Percentiles rank a stretch among this genome's conserved stretches.
phyloP scores from a whole-genome alignment of 1,140 invertebrate genomes.

The Drosophila eugracilis region DNA sequence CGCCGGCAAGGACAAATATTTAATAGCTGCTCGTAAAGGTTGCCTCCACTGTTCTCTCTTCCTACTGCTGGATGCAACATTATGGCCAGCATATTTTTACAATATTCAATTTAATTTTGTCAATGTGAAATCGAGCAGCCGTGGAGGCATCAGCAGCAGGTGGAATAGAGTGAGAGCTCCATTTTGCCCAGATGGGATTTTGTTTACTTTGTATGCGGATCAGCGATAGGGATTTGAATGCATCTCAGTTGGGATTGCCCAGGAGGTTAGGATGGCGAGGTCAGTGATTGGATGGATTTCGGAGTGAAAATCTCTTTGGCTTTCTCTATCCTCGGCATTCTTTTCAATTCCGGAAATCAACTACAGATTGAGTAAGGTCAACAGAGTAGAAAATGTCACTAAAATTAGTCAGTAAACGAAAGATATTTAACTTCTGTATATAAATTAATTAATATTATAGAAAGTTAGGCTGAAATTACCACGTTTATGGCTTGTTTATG shows the following conservation, averaged over 20 bases:
- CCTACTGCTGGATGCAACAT: slow-evolving; percentile 54
- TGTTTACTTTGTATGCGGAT: slow-evolving; percentile 61
- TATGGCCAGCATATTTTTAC: slow-evolving; percentile 80
- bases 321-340: slow-evolving; percentile 9
- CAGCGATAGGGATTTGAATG: slow-evolving; percentile 57
- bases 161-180: slow-evolving; percentile 7
- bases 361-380: not conserved
- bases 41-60: too few relatives aligned
- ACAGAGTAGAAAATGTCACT: not conserved
- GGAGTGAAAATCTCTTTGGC: slow-evolving; percentile 22
- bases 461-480: too few relatives aligned
- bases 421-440: too few relatives aligned
- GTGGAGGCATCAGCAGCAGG: slow-evolving; percentile 21
- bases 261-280: not conserved
- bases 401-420: not conserved
- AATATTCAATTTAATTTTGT: slow-evolving; percentile 80
- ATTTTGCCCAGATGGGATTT: slow-evolving; percentile 35
- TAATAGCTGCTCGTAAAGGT: slow-evolving; percentile 66
- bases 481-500: not conserved
- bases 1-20: slow-evolving; percentile 65
- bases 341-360: slow-evolving; percentile 4
- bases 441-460: too few relatives aligned
- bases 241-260: slow-evolving; percentile 40
- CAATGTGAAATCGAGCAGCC: slow-evolving; percentile 51
- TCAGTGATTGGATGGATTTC: slow-evolving; percentile 44